Evolutionary conservation across 2,888 invertebrate genomes (phyloP), one percentile per base, ranked within the genome.

Genomic region (Agonopterix subpropinquella): DNA sequence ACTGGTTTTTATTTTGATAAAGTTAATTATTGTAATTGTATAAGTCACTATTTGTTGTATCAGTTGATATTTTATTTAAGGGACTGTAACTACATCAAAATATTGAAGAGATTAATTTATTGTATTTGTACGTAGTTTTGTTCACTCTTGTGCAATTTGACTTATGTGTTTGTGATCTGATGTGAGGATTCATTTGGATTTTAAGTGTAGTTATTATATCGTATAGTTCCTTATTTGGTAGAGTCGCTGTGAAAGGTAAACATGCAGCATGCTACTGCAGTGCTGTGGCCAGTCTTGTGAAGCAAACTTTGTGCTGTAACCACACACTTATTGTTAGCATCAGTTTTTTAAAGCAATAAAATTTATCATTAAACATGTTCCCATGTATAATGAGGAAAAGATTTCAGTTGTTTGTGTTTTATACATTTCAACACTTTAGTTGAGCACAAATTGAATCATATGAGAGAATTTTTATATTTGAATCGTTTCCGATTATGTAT

Each of bases 151-250:
- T 84, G 81, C 84, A 84, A 84, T 82, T 79, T 75, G 75, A 81
- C 75, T 71, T 75, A 69, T 72, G 77, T 80, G 80, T 84, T 82
- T 84, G 87, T 85, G 88, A 88, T 88, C 87, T 85, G 85, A 86
- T 80, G 81, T 75, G 73, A 77, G 78, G 72, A 73, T 79, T 81
- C 69, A 69, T 83, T 81, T 84, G 70, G 65, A 70, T 78, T 28
- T 79, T 82, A 80, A 78, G 71, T 71, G 70, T 87, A 80, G 79
- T 79, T 72, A 80, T 79, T 79, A n/a, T 39, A n/a, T 72, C 78
- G 72, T 80, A 83, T 84, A 84, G 88, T 88, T 88, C 88, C 88
- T 88, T 87, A 81, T 80, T 82, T 80, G 73, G 65, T 87, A 85
- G 83, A 61, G 67, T 73, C 68, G 64, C 72, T 73, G 67, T 67